Conservation (phyloP, 2,888 invertebrate species). For the Silvanus unidentatus region DNA sequence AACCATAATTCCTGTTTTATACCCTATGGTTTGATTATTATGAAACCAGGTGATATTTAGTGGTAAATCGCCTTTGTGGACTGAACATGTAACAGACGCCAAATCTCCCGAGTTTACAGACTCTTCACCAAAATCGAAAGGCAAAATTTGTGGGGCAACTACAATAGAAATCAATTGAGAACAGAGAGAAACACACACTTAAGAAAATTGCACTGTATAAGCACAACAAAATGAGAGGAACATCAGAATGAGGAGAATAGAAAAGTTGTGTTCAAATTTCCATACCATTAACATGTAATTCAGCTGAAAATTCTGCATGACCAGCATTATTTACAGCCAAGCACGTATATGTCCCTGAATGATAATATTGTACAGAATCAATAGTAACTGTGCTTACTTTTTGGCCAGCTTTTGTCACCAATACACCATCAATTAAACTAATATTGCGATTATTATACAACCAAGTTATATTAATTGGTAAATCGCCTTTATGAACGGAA, state of each 20-base stretch:
- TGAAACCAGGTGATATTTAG: constrained; percentile 71
- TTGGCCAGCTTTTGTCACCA: constrained; percentile 44
- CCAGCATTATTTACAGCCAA: constrained; percentile 64
- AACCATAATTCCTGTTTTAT: constrained; percentile 51
- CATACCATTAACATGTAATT: constrained; percentile 62
- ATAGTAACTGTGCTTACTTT: constrained; percentile 63
- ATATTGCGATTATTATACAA: constrained; percentile 45
- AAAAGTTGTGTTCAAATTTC: too few species aligned
- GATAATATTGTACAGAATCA: constrained; percentile 63
- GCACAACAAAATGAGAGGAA: too few species aligned
- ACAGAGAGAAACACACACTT: constrained; percentile 29
- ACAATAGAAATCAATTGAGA: too few species aligned
- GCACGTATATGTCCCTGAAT: constrained; percentile 73
- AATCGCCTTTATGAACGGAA: constrained; percentile 65
- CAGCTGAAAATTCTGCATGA: constrained; percentile 55
- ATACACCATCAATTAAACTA: constrained; percentile 23
- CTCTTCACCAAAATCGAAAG: constrained; percentile 54
- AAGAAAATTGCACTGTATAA: constrained; percentile 4
- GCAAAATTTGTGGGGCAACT: constrained; percentile 52
- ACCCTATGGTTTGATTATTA: constrained; percentile 52
- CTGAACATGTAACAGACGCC: constrained; percentile 62
- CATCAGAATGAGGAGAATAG: too few species aligned
- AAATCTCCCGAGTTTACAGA: constrained; percentile 64
- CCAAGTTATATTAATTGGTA: constrained; percentile 61
- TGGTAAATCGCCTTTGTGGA: constrained; percentile 67